phyloP scores from a whole-genome alignment of 2,797 vertebrate species.

The Scyliorhinus canicula region DNA sequence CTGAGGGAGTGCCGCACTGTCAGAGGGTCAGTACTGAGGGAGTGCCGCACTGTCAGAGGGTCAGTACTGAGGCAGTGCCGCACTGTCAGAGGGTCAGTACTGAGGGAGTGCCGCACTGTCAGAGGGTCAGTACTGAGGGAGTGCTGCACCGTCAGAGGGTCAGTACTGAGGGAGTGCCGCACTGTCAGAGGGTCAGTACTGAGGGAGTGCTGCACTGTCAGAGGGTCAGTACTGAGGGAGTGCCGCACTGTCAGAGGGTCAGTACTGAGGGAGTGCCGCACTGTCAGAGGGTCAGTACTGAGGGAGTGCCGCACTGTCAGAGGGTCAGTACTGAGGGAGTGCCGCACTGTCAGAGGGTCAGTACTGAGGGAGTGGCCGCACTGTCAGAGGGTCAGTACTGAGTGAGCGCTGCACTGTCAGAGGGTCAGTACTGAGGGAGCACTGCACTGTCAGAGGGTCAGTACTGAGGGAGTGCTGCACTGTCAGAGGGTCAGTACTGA shows the following conservation, averaged over 20 bases:
- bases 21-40: background rate
- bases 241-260: background rate
- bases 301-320: background rate
- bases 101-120: background rate
- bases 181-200: background rate
- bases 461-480: background rate
- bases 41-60: background rate
- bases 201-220: background rate
- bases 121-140: background rate
- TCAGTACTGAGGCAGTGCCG: background rate
- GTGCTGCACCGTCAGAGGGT: background rate
- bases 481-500: background rate
- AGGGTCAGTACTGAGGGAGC: background rate
- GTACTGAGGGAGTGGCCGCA: background rate
- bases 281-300: background rate
- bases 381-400: background rate
- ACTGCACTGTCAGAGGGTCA: background rate
- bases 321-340: background rate
- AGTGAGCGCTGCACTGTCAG: background rate
- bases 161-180: background rate
- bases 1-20: background rate
- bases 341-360: background rate
- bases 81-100: background rate
- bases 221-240: background rate
- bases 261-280: background rate